Percentiles rank a stretch among this genome's conserved stretches.
These are phyloP conservation scores for Gymnocypris eckloni DNA, from an alignment of 2,797 vertebrate genomes.

Conservation along the genomic window DNA sequence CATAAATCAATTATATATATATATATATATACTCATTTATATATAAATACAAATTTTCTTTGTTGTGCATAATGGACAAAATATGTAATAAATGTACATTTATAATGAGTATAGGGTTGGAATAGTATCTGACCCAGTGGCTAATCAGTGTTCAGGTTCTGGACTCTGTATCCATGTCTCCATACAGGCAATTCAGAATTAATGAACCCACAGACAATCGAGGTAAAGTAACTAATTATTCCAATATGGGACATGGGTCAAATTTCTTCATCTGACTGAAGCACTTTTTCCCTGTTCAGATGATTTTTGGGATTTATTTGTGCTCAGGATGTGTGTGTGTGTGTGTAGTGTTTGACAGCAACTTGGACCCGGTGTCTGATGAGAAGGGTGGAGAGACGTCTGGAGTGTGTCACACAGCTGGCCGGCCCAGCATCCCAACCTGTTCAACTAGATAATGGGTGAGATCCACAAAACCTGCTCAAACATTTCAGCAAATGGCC, in stretches of 20 bases:
- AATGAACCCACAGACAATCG: conserved; percentile 70
- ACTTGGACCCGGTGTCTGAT: conserved; percentile 67
- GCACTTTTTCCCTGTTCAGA: conserved; percentile 58
- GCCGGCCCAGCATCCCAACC: conserved; percentile 70
- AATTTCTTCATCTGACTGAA: conserved; percentile 80
- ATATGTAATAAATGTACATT: background rate
- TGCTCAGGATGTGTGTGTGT: conserved; percentile 62
- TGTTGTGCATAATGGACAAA: background rate
- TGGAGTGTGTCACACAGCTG: conserved; percentile 71
- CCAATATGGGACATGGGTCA: conserved; percentile 74
- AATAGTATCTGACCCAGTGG: conserved; percentile 36
- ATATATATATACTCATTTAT: too few species aligned
- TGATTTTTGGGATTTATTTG: conserved; percentile 72
- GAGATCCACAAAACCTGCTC: conserved; percentile 64
- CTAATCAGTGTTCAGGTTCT: conserved; percentile 47
- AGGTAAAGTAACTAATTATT: conserved; percentile 78
- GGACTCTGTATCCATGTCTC: conserved; percentile 61
- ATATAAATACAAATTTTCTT: background rate
- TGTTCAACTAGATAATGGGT: conserved; percentile 72
- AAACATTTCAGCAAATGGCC: conserved; percentile 67
- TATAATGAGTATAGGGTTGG: conserved; percentile 22
- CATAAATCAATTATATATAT: too few species aligned
- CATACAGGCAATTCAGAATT: conserved; percentile 66
- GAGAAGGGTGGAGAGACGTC: conserved; percentile 68
- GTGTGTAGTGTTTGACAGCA: conserved; percentile 48